Base-by-base conservation (phyloP, 2,113 vertebrate genomes). In the Engystomops pustulosus region DNA sequence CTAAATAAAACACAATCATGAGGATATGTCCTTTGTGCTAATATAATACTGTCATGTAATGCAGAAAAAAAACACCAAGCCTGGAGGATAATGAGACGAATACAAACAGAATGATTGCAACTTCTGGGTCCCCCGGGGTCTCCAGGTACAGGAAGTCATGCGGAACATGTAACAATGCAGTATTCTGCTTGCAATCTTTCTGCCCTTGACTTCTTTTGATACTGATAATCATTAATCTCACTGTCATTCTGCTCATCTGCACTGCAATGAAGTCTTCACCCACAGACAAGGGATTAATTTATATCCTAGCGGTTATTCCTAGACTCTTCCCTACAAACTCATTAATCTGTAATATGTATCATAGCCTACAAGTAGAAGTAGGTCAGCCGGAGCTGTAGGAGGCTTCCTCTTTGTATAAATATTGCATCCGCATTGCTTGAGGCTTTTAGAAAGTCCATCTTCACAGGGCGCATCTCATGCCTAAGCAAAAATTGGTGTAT, bases 311-410 rank as follows among this genome's bases (percentile, higher is more conserved):
- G 8, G 44, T 84, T 78, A 78, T 85, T 85, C 75, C 72, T 45
- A 20, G 75, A 55, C 53, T 55, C 83, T 70, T 85, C 49, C 65
- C 32, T 78, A 68, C 82, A 70, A 78, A 79, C 62, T 77, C 83
- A 79, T 78, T 79, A 85, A 85, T 79, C 83, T 85, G 75, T 70
- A 79, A 85, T 85, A 85, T 78, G 62, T 85, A 55, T 55, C 71
- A 84, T 49, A 79, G 75, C 47, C 51, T 58, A 67, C 23, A 70
- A 65, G 70, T 47, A 85, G 72, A 84, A 68, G 27, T 84, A 84
- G 81, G 81, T 84, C 81, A 84, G 74, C 41, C 49, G 14, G 45
- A 77, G 44, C 60, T 55, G 36, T 49, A 11, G 14, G 62, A 79
- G 25, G 60, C 74, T 70, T 85, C 83, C 62, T 44, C 62, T 55